phyloP scores from a whole-genome alignment of 2,888 invertebrate species.

The Callimorpha dominula region DNA sequence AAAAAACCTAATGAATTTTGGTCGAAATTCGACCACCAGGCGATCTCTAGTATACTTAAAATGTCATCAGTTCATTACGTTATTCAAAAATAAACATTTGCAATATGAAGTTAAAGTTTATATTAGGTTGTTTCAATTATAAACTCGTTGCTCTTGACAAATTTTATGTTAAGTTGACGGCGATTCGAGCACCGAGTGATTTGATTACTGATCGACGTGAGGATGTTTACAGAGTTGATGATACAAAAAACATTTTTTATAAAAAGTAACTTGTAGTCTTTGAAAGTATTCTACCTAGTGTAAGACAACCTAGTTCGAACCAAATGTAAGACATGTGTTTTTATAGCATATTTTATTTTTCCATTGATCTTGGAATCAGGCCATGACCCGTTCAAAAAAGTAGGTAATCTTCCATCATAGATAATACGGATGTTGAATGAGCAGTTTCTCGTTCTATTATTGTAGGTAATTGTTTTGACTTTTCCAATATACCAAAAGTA shows the following conservation, averaged over 20 bases:
- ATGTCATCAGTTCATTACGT: slow-evolving; percentile 15
- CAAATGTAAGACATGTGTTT: no score
- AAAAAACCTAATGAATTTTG: no score
- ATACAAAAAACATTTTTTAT: slow-evolving; percentile 11
- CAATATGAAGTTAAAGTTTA: slow-evolving; percentile 31
- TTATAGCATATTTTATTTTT: no score
- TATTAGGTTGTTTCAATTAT: slow-evolving; percentile 35
- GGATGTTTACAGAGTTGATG: slow-evolving; percentile 38
- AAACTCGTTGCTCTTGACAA: slow-evolving; percentile 58
- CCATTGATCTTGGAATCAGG: no score
- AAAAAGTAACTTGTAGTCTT: neutral
- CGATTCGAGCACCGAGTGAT: slow-evolving; percentile 58
- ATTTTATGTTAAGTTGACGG: slow-evolving; percentile 60
- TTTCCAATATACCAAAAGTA: neutral
- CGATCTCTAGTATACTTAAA: slow-evolving; percentile 13
- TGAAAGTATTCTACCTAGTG: neutral
- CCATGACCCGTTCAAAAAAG: no score
- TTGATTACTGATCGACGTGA: slow-evolving; percentile 61
- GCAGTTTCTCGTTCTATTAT: no score
- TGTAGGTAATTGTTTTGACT: no score
- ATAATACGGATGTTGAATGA: no score
- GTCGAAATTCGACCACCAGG: neutral
- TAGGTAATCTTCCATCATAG: no score
- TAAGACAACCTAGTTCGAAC: no score
- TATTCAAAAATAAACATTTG: slow-evolving; percentile 32